Evolutionary conservation across 2,888 invertebrate species (phyloP), one percentile per base, ranked within the genome.

Genomic region (Hydropsyche betteni): DNA sequence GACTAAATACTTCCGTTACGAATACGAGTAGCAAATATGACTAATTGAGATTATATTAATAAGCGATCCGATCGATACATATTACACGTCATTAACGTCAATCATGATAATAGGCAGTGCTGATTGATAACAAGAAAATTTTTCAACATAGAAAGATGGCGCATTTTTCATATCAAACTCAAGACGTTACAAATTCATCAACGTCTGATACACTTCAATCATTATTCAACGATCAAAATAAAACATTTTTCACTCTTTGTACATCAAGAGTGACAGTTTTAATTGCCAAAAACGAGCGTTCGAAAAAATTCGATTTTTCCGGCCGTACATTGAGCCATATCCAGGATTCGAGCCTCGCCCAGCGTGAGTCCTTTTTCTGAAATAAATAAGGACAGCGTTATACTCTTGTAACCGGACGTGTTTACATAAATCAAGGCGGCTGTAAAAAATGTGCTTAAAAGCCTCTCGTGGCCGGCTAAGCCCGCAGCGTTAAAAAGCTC

Each of bases 331-430:
- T 68, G 36, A 68, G 44, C 68, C 68, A 14, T 38, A 36, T 68
- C 68, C n/a, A 34, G 6, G 36, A 50, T n/a, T 33, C 75, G 34
- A 53, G 73, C 72, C 58, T 52, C 16, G 44, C 77, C 8, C 77
- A 75, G 77, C 77, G 14, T 77, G 77, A 77, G 50, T 64, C 75
- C 75, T 61, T 44, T 75, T 77, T 73, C 64, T 69, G 75, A 74
- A 68, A 77, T 77, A 75, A 74, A 77, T 75, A 77, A 70, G 70
- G 75, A 77, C 77, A 75, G 74, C 58, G 68, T 72, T 76, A 75
- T 77, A 72, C 72, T 53, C 53, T 58, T 75, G 68, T 68, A 71
- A 53, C 58, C 38, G 38, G 74, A 75, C 77, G 61, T 75, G 77
- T 77, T 75, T 69, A 73, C 77, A 77, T 77, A 74, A 77, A 77